Conservation (phyloP, 2,797 vertebrate species). For the Hippoglossus hippoglossus region DNA sequence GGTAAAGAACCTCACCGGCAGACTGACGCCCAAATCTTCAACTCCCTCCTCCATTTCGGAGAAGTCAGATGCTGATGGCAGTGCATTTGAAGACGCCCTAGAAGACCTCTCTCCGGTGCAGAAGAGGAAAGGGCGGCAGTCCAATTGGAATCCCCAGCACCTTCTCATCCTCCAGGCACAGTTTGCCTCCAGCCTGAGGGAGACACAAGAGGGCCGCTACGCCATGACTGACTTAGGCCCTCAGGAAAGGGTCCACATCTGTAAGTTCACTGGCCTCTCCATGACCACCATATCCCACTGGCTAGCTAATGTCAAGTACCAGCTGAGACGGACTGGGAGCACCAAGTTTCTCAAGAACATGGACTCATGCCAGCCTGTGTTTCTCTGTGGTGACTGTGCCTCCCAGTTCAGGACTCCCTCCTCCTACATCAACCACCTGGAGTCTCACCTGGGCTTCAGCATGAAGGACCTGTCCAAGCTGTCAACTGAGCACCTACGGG, state of each 20-base stretch:
- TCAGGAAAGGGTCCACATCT: slow-evolving; percentile 99
- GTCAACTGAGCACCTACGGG: slow-evolving; percentile 96
- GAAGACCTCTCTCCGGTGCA: slow-evolving; percentile 97
- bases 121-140: slow-evolving; percentile 98
- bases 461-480: slow-evolving; percentile 99
- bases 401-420: slow-evolving; percentile 99
- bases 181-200: slow-evolving; percentile 96
- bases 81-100: slow-evolving; percentile 95
- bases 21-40: slow-evolving; percentile 97
- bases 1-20: slow-evolving; percentile 99
- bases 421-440: slow-evolving; percentile 97
- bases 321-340: slow-evolving; percentile 98
- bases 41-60: slow-evolving; percentile 97
- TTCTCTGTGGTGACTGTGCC: slow-evolving; percentile 99
- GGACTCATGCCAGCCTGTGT: slow-evolving; percentile 99
- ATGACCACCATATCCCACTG: slow-evolving; percentile 99
- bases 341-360: slow-evolving; percentile 99
- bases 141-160: slow-evolving; percentile 99
- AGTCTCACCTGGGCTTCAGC: slow-evolving; percentile 99
- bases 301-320: slow-evolving; percentile 99
- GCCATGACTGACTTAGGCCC: slow-evolving; percentile 98
- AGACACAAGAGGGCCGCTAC: slow-evolving; percentile 96
- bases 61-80: slow-evolving; percentile 96
- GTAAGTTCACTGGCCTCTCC: slow-evolving; percentile 99
- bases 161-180: slow-evolving; percentile 99